Conservation (phyloP, 1,140 invertebrate species). For the Brachionus plicatilis region DNA sequence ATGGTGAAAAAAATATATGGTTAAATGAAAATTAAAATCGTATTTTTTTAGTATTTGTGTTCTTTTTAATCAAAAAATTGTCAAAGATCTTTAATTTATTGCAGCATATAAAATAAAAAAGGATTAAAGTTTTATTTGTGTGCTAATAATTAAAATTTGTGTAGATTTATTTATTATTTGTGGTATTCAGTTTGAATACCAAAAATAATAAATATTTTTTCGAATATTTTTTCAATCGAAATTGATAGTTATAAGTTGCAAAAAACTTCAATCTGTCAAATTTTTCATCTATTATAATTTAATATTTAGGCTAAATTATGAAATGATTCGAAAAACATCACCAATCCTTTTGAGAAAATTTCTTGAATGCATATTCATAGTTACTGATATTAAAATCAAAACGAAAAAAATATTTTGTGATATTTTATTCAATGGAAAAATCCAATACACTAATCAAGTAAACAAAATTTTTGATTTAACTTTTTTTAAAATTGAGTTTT, state of each 20-base stretch:
- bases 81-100: too few relatives aligned
- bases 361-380: conserved; percentile 29
- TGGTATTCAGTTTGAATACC: too few relatives aligned
- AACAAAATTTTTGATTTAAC: not conserved
- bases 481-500: not conserved
- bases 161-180: not conserved
- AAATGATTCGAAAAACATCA: conserved; percentile 13
- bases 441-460: conserved; percentile 25
- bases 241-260: too few relatives aligned
- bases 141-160: not conserved
- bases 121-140: too few relatives aligned
- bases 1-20: too few relatives aligned
- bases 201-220: too few relatives aligned
- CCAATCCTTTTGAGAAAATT: conserved; percentile 22
- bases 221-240: too few relatives aligned
- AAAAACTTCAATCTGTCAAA: not conserved
- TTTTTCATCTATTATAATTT: not conserved
- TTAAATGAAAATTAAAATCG: too few relatives aligned
- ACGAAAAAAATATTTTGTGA: conserved; percentile 31
- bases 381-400: conserved; percentile 21
- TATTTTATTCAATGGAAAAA: not conserved
- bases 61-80: too few relatives aligned
- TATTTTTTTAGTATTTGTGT: too few relatives aligned
- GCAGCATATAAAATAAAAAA: too few relatives aligned
- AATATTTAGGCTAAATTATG: conserved; percentile 9